Base-by-base conservation (phyloP, 1,140 invertebrate genomes). In the Drosophila bifasciata region DNA sequence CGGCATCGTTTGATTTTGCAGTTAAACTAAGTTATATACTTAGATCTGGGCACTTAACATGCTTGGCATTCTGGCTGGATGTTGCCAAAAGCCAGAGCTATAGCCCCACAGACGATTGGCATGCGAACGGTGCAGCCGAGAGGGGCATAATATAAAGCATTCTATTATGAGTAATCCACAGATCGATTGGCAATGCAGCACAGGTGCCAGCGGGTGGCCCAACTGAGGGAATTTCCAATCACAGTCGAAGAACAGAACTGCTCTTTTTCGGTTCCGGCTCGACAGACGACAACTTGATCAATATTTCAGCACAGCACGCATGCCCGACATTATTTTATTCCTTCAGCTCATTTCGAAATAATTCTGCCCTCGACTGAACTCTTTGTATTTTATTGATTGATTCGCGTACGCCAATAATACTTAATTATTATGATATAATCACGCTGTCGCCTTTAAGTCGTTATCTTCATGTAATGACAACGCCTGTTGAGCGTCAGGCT, bases 171-270 rank as follows among this genome's bases (percentile, higher is more conserved):
- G 60, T 74, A 74, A 74, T 74, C 32, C 1, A 36, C 60, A 50
- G 60, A 66, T 51, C 41, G 73, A 60, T 74, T 74, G 70, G 25
- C 60, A 72, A 74, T 74, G 71, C 71, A 64, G 41, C 43, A 19
- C 70, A 74, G 59, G 44, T 19, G n/a, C 3, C 71, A 49, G 69
- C 52, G 28, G 71, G 59, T 25, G 40, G 16, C 50, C 68, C 19
- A 44, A 36, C 17, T 39, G 51, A 40, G 58, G 70, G 70, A 64
- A 63, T 63, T 73, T 56, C 69, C 70, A 56, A 19, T 32, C 9
- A n/a, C 21, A 19, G 43, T 28, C 4, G 0, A 56, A 72, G 67
- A 72, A 53, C 72, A 72, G 69, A 72, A 72, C 72, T 39, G 39
- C 19, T 62, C 50, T 49, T 73, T 50, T 71, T 71, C 19, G 56